phyloP scores from a whole-genome alignment of 2,113 vertebrate genomes.

The rabbit (Oryctolagus cuniculus) region DNA sequence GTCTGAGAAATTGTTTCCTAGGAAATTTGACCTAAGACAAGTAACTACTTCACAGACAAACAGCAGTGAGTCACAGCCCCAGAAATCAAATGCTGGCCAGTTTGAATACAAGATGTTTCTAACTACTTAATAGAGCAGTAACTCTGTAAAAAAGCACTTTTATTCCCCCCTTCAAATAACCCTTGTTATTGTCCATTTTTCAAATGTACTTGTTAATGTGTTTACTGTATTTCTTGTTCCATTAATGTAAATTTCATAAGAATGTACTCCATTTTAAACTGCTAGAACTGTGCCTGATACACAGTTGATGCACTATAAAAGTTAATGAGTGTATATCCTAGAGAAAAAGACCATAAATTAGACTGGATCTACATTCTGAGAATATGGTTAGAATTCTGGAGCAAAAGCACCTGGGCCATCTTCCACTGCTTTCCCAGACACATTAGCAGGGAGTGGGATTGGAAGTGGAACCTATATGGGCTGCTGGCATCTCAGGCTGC shows the following conservation, averaged over 20 bases:
- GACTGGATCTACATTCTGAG: background rate
- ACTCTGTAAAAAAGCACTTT: background rate
- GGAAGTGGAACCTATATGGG: too few relatives aligned
- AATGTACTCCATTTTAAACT: background rate
- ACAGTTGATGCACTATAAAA: background rate
- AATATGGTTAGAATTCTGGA: background rate
- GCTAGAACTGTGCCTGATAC: background rate
- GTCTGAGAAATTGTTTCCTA: background rate
- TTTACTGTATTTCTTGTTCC: background rate
- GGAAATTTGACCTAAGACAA: background rate
- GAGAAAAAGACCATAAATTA: background rate
- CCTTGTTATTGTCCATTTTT: background rate
- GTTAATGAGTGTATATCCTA: background rate
- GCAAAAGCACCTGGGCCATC: background rate
- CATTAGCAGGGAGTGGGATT: too few relatives aligned
- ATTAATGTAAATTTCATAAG: background rate
- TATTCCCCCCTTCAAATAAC: background rate
- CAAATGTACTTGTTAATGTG: background rate
- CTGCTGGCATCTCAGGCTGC: too few relatives aligned
- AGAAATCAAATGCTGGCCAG: background rate
- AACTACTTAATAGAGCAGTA: background rate
- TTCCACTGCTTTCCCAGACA: background rate
- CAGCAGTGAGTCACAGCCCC: background rate
- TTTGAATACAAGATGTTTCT: background rate
- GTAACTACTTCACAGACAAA: background rate